Percentiles rank a stretch among this genome's conserved stretches.
phyloP scores from a whole-genome alignment of 2,797 vertebrate species.

The Artibeus jamaicensis region DNA sequence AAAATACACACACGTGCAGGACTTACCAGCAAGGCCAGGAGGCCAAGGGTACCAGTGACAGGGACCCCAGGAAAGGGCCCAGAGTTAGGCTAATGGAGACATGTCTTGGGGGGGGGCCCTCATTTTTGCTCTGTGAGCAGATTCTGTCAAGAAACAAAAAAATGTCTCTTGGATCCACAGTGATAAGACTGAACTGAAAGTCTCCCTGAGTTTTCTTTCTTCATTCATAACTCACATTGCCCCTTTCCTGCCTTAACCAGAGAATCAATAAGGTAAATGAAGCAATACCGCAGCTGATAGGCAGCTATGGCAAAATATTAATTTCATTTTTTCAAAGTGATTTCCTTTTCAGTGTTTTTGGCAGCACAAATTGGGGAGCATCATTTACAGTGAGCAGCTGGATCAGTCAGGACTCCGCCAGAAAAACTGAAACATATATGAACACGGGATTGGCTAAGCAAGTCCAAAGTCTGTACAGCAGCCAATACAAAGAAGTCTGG shows the following conservation, averaged over 20 bases:
- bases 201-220: slow-evolving; percentile 19
- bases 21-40: neutral
- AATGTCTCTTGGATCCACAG: neutral
- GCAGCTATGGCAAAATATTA: neutral
- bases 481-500: neutral
- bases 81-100: neutral
- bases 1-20: neutral
- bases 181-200: neutral
- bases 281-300: neutral
- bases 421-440: neutral
- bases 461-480: neutral
- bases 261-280: slow-evolving; percentile 5
- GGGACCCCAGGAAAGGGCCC: neutral
- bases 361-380: neutral
- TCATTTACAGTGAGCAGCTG: neutral
- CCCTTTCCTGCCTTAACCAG: neutral
- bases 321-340: slow-evolving; percentile 44
- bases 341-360: slow-evolving; percentile 11
- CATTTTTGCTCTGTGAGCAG: neutral
- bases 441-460: neutral
- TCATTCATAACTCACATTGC: slow-evolving; percentile 10
- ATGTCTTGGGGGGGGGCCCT: neutral
- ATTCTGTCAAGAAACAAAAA: slow-evolving; percentile 18
- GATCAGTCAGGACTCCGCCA: neutral
- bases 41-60: neutral